A percentile compares a stretch with the other conserved stretches of the same genome.
phyloP scores from a whole-genome alignment of 35 echinoderm and acorn worm species.

The Hemicentrotus pulcherrimus region DNA sequence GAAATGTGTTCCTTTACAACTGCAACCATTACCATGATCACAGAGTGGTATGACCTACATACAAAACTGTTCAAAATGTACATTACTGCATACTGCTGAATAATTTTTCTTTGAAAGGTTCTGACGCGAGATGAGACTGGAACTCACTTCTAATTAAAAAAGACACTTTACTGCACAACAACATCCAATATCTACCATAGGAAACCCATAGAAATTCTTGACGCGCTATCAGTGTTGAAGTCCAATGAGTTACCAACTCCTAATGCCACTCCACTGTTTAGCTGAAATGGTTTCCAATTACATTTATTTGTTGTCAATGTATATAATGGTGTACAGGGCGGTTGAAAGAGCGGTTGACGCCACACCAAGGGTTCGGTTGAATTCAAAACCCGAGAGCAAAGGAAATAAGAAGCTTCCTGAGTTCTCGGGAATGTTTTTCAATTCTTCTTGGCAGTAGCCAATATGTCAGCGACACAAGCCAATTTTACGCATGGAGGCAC shows the following conservation, averaged over 20 bases:
- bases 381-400: not conserved
- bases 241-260: not conserved
- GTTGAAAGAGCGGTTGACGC: not conserved
- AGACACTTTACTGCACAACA: not conserved
- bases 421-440: constrained; percentile 31
- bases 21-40: no score
- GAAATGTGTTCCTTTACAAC: not conserved
- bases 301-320: not conserved
- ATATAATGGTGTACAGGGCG: not conserved
- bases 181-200: not conserved
- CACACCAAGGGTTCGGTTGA: not conserved
- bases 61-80: no score
- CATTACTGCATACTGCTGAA: not conserved
- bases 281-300: constrained; percentile 10
- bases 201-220: not conserved
- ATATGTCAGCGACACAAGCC: constrained; percentile 52
- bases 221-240: not conserved
- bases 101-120: not conserved
- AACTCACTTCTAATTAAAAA: not conserved
- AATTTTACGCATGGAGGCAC: constrained; percentile 47
- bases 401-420: constrained; percentile 45
- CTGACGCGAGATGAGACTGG: not conserved
- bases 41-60: no score
- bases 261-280: constrained; percentile 2
- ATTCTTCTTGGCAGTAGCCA: constrained; percentile 37